Base-by-base conservation (phyloP, 1,140 invertebrate genomes). In the Drosophila persimilis region DNA sequence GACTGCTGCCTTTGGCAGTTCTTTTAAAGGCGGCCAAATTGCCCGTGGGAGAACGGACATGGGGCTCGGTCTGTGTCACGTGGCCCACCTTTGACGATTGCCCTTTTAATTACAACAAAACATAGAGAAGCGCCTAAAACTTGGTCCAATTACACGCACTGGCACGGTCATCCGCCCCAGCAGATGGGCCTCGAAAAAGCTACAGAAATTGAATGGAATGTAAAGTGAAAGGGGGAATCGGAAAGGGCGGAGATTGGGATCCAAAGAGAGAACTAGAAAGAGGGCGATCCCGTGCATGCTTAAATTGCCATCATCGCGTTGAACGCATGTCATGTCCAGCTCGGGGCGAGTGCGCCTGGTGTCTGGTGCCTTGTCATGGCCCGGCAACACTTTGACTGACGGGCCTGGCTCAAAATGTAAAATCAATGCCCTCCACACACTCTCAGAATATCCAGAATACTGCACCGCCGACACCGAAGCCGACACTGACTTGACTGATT, bases 241-340 rank as follows among this genome's bases (percentile, higher is more conserved):
- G 0, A 39, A 39, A 11, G 9, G 31, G 8, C 9, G 3, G 31
- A 9, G 31, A 31, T 31, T 31, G 31, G 31, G 31, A 9, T 9
- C 8, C 35, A 39, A 11, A 39, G 35, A 39, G 35, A 11, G 35
- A 13, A 39, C 13, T 13, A 39, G 35, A 39, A 39, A 39, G 35
- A 13, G 39, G 20, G 31, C 58, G 63, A 65, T 65, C 53, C 70
- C 24, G 51, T 57, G 67, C 66, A 71, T 75, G 71, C 72, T 89
- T 83, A 88, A 88, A 88, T 83, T 88, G 83, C 79, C 84, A 88
- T 88, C 84, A 83, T 83, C 78, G 60, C 79, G 67, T 54, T 70
- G 73, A 83, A 83, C 84, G 79, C 79, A 83, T 88, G 84, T 88
- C 83, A 72, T 69, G 72, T 62, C 58, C 67, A 54, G 53, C 43